These are phyloP conservation scores for Pristionchus maxplancki DNA, from an alignment of 2,888 invertebrate species.

Conservation along the genomic window DNA sequence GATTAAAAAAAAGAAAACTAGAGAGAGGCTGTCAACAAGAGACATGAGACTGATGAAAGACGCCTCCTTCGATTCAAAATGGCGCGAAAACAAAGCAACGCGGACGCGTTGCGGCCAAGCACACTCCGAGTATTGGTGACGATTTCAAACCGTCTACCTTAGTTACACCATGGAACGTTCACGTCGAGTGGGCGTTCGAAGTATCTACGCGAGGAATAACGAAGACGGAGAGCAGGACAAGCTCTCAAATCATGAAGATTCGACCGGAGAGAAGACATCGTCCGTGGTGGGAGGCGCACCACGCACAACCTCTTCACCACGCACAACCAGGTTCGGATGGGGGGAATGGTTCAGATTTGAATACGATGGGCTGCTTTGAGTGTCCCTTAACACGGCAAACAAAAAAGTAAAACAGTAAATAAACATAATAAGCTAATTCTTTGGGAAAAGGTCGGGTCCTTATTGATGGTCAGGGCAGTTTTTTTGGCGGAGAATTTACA, in stretches of 20 bases:
- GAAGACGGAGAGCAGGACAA: slow-evolving; percentile 23
- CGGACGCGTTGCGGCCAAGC: slow-evolving; percentile 27
- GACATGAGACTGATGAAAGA: neutral
- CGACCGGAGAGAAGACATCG: slow-evolving; percentile 25
- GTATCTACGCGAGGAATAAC: slow-evolving; percentile 43
- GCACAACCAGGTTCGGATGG: slow-evolving; percentile 50
- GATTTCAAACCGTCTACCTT: slow-evolving; percentile 11
- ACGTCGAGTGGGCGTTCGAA: slow-evolving; percentile 48
- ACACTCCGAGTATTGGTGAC: neutral
- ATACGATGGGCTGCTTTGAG: no score
- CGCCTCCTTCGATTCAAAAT: no score
- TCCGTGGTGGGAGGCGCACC: slow-evolving; percentile 47
- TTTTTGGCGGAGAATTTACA: neutral
- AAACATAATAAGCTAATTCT: neutral
- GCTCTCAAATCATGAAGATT: slow-evolving; percentile 23
- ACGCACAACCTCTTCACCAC: slow-evolving; percentile 49
- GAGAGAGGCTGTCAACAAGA: neutral
- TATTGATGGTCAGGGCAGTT: neutral
- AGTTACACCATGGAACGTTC: slow-evolving; percentile 46
- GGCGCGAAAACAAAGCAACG: slow-evolving; percentile 34
- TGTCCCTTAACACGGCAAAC: no score
- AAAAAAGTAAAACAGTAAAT: no score
- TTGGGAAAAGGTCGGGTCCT: no score
- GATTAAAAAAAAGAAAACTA: no score
- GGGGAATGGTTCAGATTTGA: slow-evolving; percentile 10